phyloP scores from a whole-genome alignment of 1,140 invertebrate genomes.

The Trissolcus basalis region DNA sequence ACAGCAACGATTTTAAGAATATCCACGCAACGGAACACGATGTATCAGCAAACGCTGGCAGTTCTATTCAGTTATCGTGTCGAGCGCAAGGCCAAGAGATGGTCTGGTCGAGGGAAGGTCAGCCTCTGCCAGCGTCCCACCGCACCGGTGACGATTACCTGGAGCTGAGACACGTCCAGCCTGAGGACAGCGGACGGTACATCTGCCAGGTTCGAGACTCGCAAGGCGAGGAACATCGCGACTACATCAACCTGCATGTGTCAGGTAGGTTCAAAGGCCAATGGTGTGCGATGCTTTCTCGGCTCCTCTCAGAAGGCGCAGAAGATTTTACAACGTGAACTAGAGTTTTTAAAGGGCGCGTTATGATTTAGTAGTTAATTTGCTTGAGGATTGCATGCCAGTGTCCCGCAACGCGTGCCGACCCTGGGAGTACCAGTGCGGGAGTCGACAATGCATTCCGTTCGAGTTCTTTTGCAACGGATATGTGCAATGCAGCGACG shows the following conservation, averaged over 20 bases:
- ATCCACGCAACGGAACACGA: slow-evolving; percentile 69
- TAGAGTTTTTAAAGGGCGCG: slow-evolving; percentile 62
- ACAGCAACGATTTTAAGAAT: slow-evolving; percentile 64
- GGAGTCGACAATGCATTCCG: slow-evolving; percentile 79
- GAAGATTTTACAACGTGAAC: too few species aligned
- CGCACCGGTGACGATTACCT: slow-evolving; percentile 67
- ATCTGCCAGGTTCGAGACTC: slow-evolving; percentile 79
- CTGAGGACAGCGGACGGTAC: slow-evolving; percentile 83
- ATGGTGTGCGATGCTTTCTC: background rate
- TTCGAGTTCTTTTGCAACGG: slow-evolving; percentile 81
- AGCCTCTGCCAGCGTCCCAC: slow-evolving; percentile 71
- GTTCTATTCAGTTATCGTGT: slow-evolving; percentile 79
- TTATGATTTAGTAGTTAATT: slow-evolving; percentile 75
- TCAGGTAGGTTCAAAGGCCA: slow-evolving; percentile 27
- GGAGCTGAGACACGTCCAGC: slow-evolving; percentile 74
- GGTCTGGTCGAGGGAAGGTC: slow-evolving; percentile 77
- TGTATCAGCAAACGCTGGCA: slow-evolving; percentile 77
- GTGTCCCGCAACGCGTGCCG: slow-evolving; percentile 69
- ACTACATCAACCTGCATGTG: slow-evolving; percentile 78
- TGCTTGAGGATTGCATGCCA: slow-evolving; percentile 73
- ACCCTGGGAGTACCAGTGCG: slow-evolving; percentile 79
- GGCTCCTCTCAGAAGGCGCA: background rate
- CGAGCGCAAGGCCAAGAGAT: slow-evolving; percentile 73
- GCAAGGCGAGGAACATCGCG: slow-evolving; percentile 73
- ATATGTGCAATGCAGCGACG: slow-evolving; percentile 82